phyloP scores from a whole-genome alignment of 2,797 vertebrate species.

The Natrix natrix region DNA sequence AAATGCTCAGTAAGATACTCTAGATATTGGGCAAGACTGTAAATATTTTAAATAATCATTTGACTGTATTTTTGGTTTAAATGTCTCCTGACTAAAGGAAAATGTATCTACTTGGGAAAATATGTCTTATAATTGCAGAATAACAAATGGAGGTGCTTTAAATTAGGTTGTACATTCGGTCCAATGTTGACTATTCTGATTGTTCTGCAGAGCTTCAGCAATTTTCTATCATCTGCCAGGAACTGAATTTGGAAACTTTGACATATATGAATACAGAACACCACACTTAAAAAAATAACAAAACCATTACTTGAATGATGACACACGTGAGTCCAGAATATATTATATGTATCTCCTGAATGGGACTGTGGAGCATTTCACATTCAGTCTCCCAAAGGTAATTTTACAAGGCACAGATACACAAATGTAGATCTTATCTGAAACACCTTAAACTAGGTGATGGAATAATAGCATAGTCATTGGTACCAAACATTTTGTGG shows the following conservation, averaged over 20 bases:
- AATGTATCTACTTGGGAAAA: neutral
- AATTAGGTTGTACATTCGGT: neutral
- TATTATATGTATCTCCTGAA: neutral
- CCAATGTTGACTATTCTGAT: neutral
- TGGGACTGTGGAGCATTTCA: neutral
- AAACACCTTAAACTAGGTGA: neutral
- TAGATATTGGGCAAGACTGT: neutral
- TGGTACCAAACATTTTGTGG: neutral
- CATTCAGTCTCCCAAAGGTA: neutral
- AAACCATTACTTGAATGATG: neutral
- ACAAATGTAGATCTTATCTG: neutral
- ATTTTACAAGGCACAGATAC: neutral
- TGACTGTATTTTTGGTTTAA: neutral
- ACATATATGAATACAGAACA: neutral
- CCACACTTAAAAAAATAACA: neutral
- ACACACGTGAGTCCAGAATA: neutral
- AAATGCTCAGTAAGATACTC: neutral
- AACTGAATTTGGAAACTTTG: neutral
- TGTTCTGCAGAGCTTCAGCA: neutral
- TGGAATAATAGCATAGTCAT: too few species aligned
- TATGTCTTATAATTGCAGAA: neutral
- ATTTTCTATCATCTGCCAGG: neutral
- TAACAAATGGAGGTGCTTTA: neutral
- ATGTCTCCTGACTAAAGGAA: neutral
- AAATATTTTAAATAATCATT: neutral